Evolutionary conservation across 1,140 invertebrate genomes (phyloP).

Genomic region (Drosophila kurseongensis): DNA sequence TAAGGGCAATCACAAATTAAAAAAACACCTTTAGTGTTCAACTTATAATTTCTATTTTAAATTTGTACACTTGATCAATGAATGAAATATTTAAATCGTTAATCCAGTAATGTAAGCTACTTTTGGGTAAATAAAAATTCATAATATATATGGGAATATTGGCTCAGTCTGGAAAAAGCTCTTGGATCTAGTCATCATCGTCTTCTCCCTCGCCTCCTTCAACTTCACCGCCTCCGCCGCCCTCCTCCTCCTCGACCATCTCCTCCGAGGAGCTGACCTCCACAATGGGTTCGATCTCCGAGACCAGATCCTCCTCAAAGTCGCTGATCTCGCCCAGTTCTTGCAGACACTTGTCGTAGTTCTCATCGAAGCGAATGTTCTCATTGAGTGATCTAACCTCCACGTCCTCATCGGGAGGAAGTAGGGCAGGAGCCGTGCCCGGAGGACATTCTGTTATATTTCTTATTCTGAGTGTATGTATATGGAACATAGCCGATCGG

Average conservation of each 20-base stretch:
- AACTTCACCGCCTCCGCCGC: conserved; percentile 45
- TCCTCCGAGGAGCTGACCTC: conserved; percentile 72
- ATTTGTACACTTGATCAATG: background rate
- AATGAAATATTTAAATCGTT: background rate
- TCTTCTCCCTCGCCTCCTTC: conserved; percentile 61
- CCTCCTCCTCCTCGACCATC: conserved; percentile 75
- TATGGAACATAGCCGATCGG: conserved; percentile 69
- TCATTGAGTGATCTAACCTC: conserved; percentile 74
- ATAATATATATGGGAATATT: background rate
- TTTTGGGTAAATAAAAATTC: background rate
- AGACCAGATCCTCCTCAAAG: conserved; percentile 72
- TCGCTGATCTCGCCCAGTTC: conserved; percentile 76
- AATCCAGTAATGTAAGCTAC: too few species aligned
- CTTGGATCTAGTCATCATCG: conserved; percentile 25
- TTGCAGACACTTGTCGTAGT: conserved; percentile 71
- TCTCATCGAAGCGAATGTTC: conserved; percentile 74
- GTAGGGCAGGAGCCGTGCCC: conserved; percentile 56
- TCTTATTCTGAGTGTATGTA: conserved; percentile 63
- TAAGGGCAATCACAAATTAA: too few species aligned
- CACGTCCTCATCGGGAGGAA: conserved; percentile 56
- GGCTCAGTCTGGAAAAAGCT: background rate
- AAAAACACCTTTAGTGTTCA: background rate
- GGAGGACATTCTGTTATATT: conserved; percentile 65
- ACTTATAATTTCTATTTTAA: conserved; percentile 22
- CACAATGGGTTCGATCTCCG: conserved; percentile 68